A percentile compares a stretch with the other conserved stretches of the same genome.
phyloP scores from a whole-genome alignment of 2,888 invertebrate genomes.

The Cryptus viduatorius region DNA sequence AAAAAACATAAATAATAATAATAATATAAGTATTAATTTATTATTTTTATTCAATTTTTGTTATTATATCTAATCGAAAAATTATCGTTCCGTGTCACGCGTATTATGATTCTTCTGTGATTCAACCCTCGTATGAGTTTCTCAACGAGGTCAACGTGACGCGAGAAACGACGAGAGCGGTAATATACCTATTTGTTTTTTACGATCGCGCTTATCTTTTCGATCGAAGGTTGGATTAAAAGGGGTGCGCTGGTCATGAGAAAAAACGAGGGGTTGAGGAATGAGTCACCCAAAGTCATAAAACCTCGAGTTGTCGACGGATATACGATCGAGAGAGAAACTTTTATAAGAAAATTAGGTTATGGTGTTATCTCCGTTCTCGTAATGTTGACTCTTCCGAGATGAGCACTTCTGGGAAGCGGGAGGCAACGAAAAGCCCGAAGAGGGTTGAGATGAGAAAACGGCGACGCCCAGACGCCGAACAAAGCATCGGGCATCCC shows the following conservation, averaged over 20 bases:
- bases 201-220: neutral
- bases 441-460: constrained; percentile 35
- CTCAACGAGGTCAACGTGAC: neutral
- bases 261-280: neutral
- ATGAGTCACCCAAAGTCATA: constrained; percentile 48
- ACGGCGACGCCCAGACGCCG: constrained; percentile 66
- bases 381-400: neutral
- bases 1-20: too few species aligned
- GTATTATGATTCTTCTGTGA: neutral
- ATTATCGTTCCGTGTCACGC: too few species aligned
- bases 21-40: too few species aligned
- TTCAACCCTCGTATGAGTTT: constrained; percentile 37
- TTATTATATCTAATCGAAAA: too few species aligned
- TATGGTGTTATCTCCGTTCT: constrained; percentile 61
- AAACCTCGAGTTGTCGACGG: constrained; percentile 52
- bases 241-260: neutral
- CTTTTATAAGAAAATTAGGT: constrained; percentile 67
- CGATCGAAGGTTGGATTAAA: neutral
- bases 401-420: constrained; percentile 33
- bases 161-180: neutral
- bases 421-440: neutral
- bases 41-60: too few species aligned
- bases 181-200: neutral
- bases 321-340: neutral
- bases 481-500: neutral